Evolutionary conservation across 2,113 vertebrate species (phyloP), one percentile per base, ranked within the genome.

Genomic region (Poeciliopsis turrubarensis): DNA sequence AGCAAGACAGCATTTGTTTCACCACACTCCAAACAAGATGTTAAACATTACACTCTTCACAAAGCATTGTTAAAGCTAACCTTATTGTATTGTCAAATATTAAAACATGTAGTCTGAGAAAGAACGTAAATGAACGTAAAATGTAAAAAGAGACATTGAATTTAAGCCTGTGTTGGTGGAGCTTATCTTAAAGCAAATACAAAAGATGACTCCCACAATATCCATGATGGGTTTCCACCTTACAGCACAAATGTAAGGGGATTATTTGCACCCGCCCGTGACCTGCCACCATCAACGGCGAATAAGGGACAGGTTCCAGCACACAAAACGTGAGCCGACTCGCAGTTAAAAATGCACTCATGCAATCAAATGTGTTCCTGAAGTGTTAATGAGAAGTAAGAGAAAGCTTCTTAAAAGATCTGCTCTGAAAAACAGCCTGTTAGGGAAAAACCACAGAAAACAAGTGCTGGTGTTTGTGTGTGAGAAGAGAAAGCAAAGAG

Each of bases 401-500:
- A 32, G 27, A 41, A 64, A 11, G 13, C 60, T 76, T 87, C 62
- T 22, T 10, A 60, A 60, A 27, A 41, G 7, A 26, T n/a, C 66
- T 66, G 4, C 5, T 44, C n/a, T 30, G 60, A 66, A 32, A 31
- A 47, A 68, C 4, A 30, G 14, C 4, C 29, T 47, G 11, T 60
- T n/a, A 34, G 72, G 12, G 12, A 31, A 19, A n/a, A 10, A 69
- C 25, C 62, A 29, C 1, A 8, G 70, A 70, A 29, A 14, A 26
- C 31, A 11, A 14, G 12, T 7, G 29, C 7, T 12, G 11, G 26
- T 67, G 22, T 27, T 10, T 29, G 62, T 67, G 32, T 51, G 12
- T 3, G 30, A 13, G 6, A 37, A 37, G 32, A 39, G 30, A n/a
- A 15, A 12, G n/a, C 0, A 27, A 4, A 32, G 15, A 64, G 61